Percentiles rank a stretch among this genome's conserved stretches.
phyloP scores from a whole-genome alignment of 2,113 vertebrate species.

The Anthoscopus minutus region DNA sequence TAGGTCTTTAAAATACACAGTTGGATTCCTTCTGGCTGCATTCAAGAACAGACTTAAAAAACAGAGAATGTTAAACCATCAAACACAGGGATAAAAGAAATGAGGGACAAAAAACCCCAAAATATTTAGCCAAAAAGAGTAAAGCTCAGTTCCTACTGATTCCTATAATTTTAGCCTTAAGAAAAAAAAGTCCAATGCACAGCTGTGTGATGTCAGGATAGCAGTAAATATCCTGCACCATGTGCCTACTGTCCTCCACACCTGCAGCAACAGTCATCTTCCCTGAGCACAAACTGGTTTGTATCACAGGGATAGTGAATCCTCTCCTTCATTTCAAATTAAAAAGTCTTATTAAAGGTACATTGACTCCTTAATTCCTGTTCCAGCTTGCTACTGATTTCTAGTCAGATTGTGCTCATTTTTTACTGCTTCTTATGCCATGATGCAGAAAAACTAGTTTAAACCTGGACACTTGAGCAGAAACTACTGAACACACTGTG shows the following conservation, averaged over 20 bases:
- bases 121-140: background rate
- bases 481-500: background rate
- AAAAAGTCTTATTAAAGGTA: background rate
- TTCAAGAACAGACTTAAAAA: background rate
- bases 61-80: background rate
- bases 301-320: background rate
- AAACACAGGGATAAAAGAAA: slow-evolving; percentile 2
- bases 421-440: background rate
- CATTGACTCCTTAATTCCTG: background rate
- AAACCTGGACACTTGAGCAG: background rate
- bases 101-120: background rate
- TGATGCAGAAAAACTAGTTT: background rate
- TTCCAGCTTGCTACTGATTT: background rate
- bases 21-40: background rate
- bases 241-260: background rate
- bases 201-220: slow-evolving; percentile 1
- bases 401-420: background rate
- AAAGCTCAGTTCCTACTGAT: background rate
- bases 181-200: background rate
- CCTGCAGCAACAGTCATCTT: background rate
- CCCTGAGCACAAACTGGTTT: background rate
- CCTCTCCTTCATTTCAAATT: background rate
- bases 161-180: background rate
- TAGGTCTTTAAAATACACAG: slow-evolving; percentile 4
- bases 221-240: background rate